These are phyloP conservation scores for Apostichopus californicus DNA, from an alignment of 35 echinoderm and acorn worm genomes.

Conservation along the genomic window DNA sequence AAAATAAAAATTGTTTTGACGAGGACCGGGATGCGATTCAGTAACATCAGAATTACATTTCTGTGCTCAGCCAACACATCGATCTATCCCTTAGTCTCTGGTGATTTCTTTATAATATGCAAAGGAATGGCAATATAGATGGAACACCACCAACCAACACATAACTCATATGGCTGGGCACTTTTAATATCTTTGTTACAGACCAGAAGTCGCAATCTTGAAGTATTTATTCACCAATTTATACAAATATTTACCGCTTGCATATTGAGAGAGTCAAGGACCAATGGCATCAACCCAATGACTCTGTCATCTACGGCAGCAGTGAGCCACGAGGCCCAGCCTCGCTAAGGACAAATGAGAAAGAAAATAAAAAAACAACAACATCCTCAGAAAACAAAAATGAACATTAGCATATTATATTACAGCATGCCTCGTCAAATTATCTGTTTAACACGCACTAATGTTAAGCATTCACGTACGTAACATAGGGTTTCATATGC, in stretches of 20 bases:
- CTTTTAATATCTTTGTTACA: too few species aligned
- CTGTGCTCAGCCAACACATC: too few species aligned
- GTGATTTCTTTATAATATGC: too few species aligned
- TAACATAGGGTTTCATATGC: too few species aligned
- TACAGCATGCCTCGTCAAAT: neutral
- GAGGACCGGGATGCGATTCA: too few species aligned
- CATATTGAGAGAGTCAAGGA: slow-evolving; percentile 39
- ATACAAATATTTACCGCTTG: slow-evolving; percentile 18
- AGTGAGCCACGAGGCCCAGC: slow-evolving; percentile 32
- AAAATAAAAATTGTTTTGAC: too few species aligned
- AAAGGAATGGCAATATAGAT: too few species aligned
- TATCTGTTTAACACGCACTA: neutral
- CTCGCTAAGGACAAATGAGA: slow-evolving; percentile 12
- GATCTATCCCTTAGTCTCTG: too few species aligned
- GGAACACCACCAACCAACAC: too few species aligned
- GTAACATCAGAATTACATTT: too few species aligned
- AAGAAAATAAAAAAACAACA: neutral
- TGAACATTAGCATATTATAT: neutral
- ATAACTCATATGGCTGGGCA: too few species aligned
- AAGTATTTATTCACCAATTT: neutral
- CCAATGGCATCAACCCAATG: slow-evolving; percentile 21
- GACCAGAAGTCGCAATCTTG: too few species aligned
- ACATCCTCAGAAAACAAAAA: neutral
- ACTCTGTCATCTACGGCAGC: slow-evolving; percentile 48
- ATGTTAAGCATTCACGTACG: neutral